Evolutionary conservation across 2,888 invertebrate species (phyloP).

Genomic region (Chrysomela aeneicollis): DNA sequence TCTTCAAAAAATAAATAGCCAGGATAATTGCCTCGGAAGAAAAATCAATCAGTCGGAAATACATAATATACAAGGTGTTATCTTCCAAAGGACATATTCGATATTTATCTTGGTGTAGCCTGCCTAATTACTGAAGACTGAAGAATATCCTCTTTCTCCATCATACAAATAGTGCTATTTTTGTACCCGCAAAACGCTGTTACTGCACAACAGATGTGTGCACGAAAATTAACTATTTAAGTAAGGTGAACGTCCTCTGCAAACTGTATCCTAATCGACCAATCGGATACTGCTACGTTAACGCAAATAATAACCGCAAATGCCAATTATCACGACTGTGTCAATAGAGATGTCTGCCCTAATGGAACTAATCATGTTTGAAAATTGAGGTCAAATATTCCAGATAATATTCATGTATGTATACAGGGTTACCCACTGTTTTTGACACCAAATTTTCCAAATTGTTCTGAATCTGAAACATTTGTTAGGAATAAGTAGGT

Average conservation of each 20-base stretch:
- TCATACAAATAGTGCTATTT: conserved; percentile 21
- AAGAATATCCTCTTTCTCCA: no score
- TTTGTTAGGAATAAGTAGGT: no score
- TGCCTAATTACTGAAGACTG: no score
- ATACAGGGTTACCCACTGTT: not conserved
- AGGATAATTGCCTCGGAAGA: no score
- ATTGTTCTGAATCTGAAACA: no score
- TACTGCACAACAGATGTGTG: conserved; percentile 6
- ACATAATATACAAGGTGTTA: no score
- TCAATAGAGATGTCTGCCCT: not conserved
- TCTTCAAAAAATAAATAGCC: no score
- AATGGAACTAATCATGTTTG: not conserved
- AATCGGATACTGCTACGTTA: not conserved
- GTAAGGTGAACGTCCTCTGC: conserved; percentile 16
- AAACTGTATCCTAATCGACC: not conserved
- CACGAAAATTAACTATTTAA: conserved; percentile 18
- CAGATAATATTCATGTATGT: not conserved
- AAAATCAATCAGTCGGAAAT: no score
- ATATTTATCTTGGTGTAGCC: no score
- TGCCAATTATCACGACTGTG: conserved; percentile 7
- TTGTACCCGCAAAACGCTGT: conserved; percentile 12
- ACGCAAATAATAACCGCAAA: conserved; percentile 15
- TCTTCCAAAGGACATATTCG: no score
- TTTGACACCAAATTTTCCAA: no score
- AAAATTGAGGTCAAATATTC: not conserved